phyloP scores from a whole-genome alignment of 1,140 invertebrate genomes.

The Calosoma granatense region DNA sequence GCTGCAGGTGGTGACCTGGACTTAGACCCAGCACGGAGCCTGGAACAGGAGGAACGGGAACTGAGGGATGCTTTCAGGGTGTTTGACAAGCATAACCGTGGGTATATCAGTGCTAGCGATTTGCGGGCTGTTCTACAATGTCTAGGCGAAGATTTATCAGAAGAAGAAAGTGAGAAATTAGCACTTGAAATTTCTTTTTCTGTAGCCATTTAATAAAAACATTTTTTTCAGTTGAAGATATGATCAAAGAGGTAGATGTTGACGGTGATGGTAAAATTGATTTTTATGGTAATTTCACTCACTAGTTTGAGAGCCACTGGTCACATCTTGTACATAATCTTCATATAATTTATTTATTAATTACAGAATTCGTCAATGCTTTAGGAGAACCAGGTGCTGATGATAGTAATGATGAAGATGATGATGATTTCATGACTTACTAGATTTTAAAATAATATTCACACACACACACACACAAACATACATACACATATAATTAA shows the following conservation, averaged over 20 bases:
- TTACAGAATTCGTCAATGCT: slow-evolving; percentile 72
- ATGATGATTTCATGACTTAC: too few relatives aligned
- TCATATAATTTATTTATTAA: not conserved
- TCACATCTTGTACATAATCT: too few relatives aligned
- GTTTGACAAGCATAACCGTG: slow-evolving; percentile 78
- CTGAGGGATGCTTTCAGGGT: slow-evolving; percentile 78
- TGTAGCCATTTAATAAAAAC: slow-evolving; percentile 8
- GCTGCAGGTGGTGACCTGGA: slow-evolving; percentile 46
- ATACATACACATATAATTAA: too few relatives aligned
- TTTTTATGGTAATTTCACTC: slow-evolving; percentile 60
- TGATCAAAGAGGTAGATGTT: slow-evolving; percentile 87
- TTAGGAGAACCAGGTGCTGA: slow-evolving; percentile 66
- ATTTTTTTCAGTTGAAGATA: slow-evolving; percentile 72
- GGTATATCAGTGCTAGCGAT: slow-evolving; percentile 78
- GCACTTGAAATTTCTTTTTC: slow-evolving; percentile 6
- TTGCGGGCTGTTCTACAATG: slow-evolving; percentile 73
- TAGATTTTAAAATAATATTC: too few relatives aligned
- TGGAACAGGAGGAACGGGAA: slow-evolving; percentile 73
- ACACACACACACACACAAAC: too few relatives aligned
- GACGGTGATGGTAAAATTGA: slow-evolving; percentile 82
- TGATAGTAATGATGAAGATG: slow-evolving; percentile 69
- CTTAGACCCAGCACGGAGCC: slow-evolving; percentile 24
- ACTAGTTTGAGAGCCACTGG: too few relatives aligned
- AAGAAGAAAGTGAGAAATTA: slow-evolving; percentile 66
- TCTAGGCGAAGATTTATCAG: slow-evolving; percentile 71